Percentiles rank a stretch among this genome's conserved stretches.
phyloP scores from a whole-genome alignment of 2,797 vertebrate species.

The Syngnathus acus region DNA sequence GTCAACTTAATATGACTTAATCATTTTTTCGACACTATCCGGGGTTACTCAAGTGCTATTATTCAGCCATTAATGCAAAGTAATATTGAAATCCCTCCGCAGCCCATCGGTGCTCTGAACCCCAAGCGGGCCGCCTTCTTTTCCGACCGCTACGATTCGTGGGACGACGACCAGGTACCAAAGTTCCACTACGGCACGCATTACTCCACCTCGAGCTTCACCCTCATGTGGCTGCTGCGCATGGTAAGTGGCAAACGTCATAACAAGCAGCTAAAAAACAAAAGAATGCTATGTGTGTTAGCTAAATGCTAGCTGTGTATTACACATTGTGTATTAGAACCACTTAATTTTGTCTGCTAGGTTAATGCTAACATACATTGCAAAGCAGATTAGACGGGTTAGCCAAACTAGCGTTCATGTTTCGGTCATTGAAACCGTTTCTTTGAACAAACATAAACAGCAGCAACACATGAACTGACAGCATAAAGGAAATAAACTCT shows the following conservation, averaged over 20 bases:
- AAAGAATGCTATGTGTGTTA: too few species aligned
- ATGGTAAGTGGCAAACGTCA: conserved; percentile 74
- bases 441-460: too few species aligned
- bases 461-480: too few species aligned
- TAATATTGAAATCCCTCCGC: conserved; percentile 14
- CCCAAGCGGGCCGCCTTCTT: conserved; percentile 95
- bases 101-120: conserved; percentile 95
- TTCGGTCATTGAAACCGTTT: too few species aligned
- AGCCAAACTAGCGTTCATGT: too few species aligned
- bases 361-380: too few species aligned
- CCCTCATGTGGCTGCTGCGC: conserved; percentile 89
- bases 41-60: background rate
- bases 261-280: too few species aligned
- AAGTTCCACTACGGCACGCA: conserved; percentile 98
- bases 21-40: background rate
- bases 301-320: too few species aligned
- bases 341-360: too few species aligned
- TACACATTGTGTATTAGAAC: too few species aligned
- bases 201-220: conserved; percentile 95
- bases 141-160: conserved; percentile 86
- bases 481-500: too few species aligned
- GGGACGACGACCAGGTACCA: conserved; percentile 96
- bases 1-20: conserved; percentile 49
- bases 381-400: too few species aligned
- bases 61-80: background rate